Evolutionary conservation across 2,888 invertebrate genomes (phyloP).

Genomic region (Mechanitis mazaeus): DNA sequence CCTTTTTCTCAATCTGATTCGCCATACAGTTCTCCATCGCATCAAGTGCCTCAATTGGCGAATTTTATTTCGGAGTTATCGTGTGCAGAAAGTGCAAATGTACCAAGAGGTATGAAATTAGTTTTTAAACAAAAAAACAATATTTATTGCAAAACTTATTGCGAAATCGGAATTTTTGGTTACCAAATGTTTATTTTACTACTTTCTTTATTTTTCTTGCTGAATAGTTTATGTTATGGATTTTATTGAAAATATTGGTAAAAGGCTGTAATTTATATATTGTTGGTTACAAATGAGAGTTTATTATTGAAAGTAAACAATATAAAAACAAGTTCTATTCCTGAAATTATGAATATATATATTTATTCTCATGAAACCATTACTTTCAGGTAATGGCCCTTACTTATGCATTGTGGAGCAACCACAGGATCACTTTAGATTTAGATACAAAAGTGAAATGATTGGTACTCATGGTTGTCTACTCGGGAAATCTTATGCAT

Average conservation of each 20-base stretch:
- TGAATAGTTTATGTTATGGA: too few relatives aligned
- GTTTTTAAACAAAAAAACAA: background rate
- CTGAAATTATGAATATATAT: too few relatives aligned
- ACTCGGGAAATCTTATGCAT: constrained; percentile 77
- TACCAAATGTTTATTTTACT: too few relatives aligned
- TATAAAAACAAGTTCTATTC: too few relatives aligned
- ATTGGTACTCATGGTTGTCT: constrained; percentile 89
- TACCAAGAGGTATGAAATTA: constrained; percentile 23
- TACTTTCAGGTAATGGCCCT: constrained; percentile 50
- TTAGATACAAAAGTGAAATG: constrained; percentile 92
- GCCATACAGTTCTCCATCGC: constrained; percentile 58
- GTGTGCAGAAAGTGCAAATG: constrained; percentile 40
- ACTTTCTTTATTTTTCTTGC: too few relatives aligned
- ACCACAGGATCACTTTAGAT: constrained; percentile 87
- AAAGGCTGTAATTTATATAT: too few relatives aligned
- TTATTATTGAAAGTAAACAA: too few relatives aligned
- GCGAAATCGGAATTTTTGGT: too few relatives aligned
- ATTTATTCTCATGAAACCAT: background rate
- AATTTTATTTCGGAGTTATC: constrained; percentile 49
- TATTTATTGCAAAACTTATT: too few relatives aligned
- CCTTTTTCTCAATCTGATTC: constrained; percentile 47
- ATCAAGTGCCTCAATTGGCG: constrained; percentile 58
- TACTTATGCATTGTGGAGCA: constrained; percentile 81
- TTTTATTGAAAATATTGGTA: too few relatives aligned
- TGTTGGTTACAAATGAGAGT: too few relatives aligned